These are phyloP conservation scores for Kryptolebias marmoratus DNA, from an alignment of 2,113 vertebrate species.

Conservation along the genomic window DNA sequence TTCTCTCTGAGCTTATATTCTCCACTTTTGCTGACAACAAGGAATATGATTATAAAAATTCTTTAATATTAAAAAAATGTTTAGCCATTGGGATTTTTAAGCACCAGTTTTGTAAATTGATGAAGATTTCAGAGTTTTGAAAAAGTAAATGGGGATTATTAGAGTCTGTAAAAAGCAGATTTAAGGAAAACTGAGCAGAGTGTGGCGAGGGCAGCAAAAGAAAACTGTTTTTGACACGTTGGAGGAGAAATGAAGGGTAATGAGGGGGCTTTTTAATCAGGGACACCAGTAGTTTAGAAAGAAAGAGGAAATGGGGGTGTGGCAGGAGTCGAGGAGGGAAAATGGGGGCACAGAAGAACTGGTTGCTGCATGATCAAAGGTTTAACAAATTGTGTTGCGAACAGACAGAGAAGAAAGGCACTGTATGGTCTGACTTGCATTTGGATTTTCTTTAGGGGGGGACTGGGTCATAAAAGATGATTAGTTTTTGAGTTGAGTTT, in stretches of 20 bases:
- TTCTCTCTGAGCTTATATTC: neutral
- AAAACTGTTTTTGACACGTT: conserved; percentile 31
- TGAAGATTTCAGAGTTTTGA: conserved; percentile 2
- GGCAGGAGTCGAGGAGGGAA: neutral
- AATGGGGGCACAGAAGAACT: conserved; percentile 33
- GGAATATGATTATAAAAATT: conserved; percentile 9
- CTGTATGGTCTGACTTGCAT: conserved; percentile 76
- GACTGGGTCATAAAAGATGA: neutral
- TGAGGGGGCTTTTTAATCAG: conserved; percentile 37
- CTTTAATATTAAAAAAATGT: conserved; percentile 23
- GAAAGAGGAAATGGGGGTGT: conserved; percentile 35
- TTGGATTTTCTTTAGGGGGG: conserved; percentile 68
- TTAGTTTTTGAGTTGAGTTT: conserved; percentile 11
- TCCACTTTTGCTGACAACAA: neutral
- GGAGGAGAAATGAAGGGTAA: conserved; percentile 3
- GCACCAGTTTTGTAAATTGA: neutral
- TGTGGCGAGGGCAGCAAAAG: conserved; percentile 20
- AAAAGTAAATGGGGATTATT: neutral
- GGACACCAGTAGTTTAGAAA: conserved; percentile 59
- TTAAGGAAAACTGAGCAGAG: conserved; percentile 1
- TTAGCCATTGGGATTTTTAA: neutral
- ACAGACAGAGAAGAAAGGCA: conserved; percentile 65
- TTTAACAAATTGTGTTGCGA: conserved; percentile 67
- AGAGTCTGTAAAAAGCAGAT: neutral
- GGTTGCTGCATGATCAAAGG: conserved; percentile 79